These are phyloP conservation scores for Aphaenogaster floridana DNA, from an alignment of 1,140 invertebrate species.

Conservation along the genomic window DNA sequence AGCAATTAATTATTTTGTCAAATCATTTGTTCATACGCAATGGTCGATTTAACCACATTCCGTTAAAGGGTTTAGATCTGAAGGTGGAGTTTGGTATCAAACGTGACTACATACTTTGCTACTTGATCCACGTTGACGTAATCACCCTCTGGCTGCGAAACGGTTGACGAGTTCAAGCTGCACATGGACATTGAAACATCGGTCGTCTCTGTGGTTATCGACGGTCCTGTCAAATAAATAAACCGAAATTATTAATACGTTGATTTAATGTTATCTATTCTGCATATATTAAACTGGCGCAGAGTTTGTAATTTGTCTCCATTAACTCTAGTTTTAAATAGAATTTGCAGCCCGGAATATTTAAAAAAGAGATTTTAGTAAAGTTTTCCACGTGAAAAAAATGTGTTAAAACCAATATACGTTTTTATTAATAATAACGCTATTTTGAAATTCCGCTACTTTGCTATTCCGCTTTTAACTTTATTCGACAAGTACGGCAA, in stretches of 20 bases:
- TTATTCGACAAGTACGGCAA: neutral
- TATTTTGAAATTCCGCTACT: neutral
- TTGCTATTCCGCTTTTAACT: neutral
- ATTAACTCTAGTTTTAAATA: neutral
- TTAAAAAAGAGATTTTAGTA: neutral
- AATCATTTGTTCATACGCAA: neutral
- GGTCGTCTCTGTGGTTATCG: conserved; percentile 87
- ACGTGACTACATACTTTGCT: conserved; percentile 78
- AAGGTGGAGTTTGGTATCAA: neutral
- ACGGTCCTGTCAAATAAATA: conserved; percentile 83
- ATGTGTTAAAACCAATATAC: neutral
- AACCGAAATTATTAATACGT: conserved; percentile 8
- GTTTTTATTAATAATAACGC: conserved; percentile 14
- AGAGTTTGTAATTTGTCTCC: neutral
- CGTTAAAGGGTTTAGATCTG: conserved; percentile 10
- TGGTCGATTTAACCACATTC: neutral
- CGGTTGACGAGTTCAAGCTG: conserved; percentile 87
- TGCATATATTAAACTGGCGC: neutral
- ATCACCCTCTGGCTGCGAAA: conserved; percentile 87
- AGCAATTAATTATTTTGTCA: neutral
- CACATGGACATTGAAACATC: conserved; percentile 88
- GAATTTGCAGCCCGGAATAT: neutral
- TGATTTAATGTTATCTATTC: neutral
- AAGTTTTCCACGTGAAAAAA: conserved; percentile 4
- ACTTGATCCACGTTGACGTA: conserved; percentile 86